Evolutionary conservation across 2,888 invertebrate species (phyloP), one percentile per base, ranked within the genome.

Genomic region (Mesopsocus fuscifrons): DNA sequence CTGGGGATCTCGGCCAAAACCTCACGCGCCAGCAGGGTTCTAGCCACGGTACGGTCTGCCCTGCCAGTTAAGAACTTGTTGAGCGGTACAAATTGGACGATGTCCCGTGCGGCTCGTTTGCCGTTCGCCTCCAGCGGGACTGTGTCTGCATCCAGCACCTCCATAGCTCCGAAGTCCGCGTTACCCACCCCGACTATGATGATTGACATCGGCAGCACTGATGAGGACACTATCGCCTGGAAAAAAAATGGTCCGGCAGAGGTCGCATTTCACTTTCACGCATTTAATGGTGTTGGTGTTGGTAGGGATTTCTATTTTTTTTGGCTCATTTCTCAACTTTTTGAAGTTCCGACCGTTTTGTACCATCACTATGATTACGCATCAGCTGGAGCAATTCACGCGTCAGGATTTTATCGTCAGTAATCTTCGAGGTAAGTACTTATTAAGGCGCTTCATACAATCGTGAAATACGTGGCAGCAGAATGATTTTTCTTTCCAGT

Each of bases 131-230:
- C 48, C 15, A 59, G 45, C n/a, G 57, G 52, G 3, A 56, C 52
- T 3, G 56, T 62, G 54, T 73, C 73, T 16, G 66, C 66, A 55
- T 73, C 73, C 40, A 73, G 52, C 47, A 66, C 65, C 49, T 71
- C 68, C 72, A 73, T 73, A 11, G 69, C 69, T 42, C 59, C 58
- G 56, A 73, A 73, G 50, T 71, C 68, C 31, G 69, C 71, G 51
- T 64, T 59, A 18, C 72, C 73, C 35, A 73, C 68, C n/a, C 72
- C 73, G 32, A 72, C 63, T 45, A 72, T 72, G 45, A 72, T 72
- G 42, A 72, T 69, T 1, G 71, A 71, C 54, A 72, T 57, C 0
- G 72, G 72, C 20, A 71, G 56, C n/a, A 51, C 51, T 5, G 70
- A 66, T 3, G 71, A 69, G 57, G 65, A 52, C 16, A 60, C 57